Evolutionary conservation across 2,888 invertebrate genomes (phyloP).

Genomic region (Rhynchonema sp.): DNA sequence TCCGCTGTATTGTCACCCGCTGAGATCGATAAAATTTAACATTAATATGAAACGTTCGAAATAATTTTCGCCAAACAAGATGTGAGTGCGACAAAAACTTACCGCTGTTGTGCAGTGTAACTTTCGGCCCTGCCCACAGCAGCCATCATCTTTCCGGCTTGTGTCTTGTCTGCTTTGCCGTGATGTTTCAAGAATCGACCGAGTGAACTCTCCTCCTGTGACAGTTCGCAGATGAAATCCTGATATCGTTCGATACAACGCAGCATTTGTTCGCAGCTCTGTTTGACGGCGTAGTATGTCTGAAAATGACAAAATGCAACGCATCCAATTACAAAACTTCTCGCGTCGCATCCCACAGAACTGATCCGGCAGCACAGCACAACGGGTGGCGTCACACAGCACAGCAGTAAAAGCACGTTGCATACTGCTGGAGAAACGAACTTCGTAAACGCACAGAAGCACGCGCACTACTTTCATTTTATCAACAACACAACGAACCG

Average conservation of each 20-base stretch:
- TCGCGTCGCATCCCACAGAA: too few relatives aligned
- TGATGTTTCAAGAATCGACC: conserved; percentile 82
- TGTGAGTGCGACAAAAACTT: too few relatives aligned
- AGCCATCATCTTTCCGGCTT: conserved; percentile 63
- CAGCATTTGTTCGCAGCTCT: conserved; percentile 32
- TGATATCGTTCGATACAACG: conserved; percentile 41
- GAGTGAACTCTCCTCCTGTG: conserved; percentile 83
- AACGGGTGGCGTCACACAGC: too few relatives aligned
- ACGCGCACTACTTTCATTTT: not conserved
- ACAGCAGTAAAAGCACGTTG: too few relatives aligned
- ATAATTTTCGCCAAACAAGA: too few relatives aligned
- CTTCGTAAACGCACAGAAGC: too few relatives aligned
- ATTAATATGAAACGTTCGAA: too few relatives aligned
- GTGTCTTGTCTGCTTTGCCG: conserved; percentile 63
- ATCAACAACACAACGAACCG: conserved; percentile 30
- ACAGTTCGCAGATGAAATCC: conserved; percentile 57
- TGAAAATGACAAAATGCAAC: conserved; percentile 1
- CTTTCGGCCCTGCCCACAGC: conserved; percentile 65
- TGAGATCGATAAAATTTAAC: too few relatives aligned
- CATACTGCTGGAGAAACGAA: too few relatives aligned
- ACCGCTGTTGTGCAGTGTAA: conserved; percentile 68
- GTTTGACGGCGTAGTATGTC: conserved; percentile 27
- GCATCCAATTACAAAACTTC: too few relatives aligned
- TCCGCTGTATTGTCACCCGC: too few relatives aligned
- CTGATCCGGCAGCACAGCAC: too few relatives aligned